Evolutionary conservation across 2,888 invertebrate species (phyloP), one percentile per base, ranked within the genome.

Genomic region (Conus canariensis): DNA sequence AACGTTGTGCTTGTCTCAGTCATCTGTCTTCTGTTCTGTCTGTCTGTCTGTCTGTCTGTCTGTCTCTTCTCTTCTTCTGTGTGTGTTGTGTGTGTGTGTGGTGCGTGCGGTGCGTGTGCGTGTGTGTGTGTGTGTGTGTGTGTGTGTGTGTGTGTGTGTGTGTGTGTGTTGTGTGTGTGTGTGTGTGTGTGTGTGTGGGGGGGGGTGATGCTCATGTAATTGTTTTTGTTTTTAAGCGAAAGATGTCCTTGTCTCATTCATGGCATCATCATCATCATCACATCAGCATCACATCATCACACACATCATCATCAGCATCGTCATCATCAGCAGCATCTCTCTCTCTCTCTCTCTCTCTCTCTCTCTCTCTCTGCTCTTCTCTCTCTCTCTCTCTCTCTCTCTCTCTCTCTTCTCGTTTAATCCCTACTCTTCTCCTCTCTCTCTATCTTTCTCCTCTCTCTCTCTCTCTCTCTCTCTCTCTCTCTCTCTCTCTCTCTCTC

Each of bases 341-440:
- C 80, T 80, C 80, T 80, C 80, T 80, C 30, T 80, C 80, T 80
- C 30, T 80, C 80, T 80, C 30, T 80, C 80, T 80, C 30, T 80
- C 80, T 80, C 80, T 45, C 80, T 80, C 80, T 70, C 70, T 70
- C 70, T 70, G 10, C 19, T 22, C 19, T 19, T 70, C 14, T 80
- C 80, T 80, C 45, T 80, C 45, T 80, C 77, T 77, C 77, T 77
- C 77, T 77, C 9, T n/a, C 22, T 6, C 70, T 19, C 12, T 70
- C 70, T 19, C 22, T 12, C 22, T 70, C 22, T 19, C 70, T 70
- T 19, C 16, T 19, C 16, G 5, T 70, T 6, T 70, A 10, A 6
- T 19, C 16, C 22, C 6, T 19, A 6, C 10, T 25, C 80, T 16
- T 30, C 16, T 4, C 6, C n/a, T 80, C 80, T 25, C 7, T 80